Percentiles rank a stretch among this genome's conserved stretches.
Evolutionary conservation across 1,140 invertebrate genomes (phyloP).

Genomic region (Nephotettix cincticeps): DNA sequence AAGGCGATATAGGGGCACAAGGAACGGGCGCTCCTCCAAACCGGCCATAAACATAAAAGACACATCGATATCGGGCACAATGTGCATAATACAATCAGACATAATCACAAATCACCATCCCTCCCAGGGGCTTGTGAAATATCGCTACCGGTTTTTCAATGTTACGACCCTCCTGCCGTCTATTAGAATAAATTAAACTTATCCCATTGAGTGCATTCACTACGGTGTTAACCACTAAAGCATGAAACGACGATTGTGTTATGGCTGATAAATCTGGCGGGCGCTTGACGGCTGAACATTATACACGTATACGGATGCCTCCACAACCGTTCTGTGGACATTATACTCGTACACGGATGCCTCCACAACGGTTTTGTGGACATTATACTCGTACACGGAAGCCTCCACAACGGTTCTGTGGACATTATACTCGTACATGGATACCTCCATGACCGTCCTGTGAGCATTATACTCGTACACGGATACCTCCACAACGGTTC

Average conservation of each 20-base stretch:
- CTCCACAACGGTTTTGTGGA: no score
- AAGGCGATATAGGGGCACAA: neutral
- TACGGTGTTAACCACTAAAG: constrained; percentile 27
- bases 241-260: constrained; percentile 29
- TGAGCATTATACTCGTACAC: no score
- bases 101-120: constrained; percentile 30
- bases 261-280: constrained; percentile 19
- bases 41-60: constrained; percentile 15
- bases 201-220: constrained; percentile 18
- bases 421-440: no score
- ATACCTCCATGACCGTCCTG: no score
- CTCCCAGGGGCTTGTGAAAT: constrained; percentile 5
- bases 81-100: constrained; percentile 29
- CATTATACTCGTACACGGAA: no score
- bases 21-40: neutral
- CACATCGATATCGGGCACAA: constrained; percentile 4
- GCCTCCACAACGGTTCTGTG: no score
- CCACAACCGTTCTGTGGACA: no score
- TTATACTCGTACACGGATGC: no score
- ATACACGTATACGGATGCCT: no score
- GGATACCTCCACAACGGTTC: no score
- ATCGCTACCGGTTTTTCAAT: constrained; percentile 30
- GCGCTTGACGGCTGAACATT: no score
- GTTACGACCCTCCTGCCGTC: neutral
- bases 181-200: constrained; percentile 28